phyloP scores from a whole-genome alignment of 2,113 vertebrate species.

The Syrrhaptes paradoxus region DNA sequence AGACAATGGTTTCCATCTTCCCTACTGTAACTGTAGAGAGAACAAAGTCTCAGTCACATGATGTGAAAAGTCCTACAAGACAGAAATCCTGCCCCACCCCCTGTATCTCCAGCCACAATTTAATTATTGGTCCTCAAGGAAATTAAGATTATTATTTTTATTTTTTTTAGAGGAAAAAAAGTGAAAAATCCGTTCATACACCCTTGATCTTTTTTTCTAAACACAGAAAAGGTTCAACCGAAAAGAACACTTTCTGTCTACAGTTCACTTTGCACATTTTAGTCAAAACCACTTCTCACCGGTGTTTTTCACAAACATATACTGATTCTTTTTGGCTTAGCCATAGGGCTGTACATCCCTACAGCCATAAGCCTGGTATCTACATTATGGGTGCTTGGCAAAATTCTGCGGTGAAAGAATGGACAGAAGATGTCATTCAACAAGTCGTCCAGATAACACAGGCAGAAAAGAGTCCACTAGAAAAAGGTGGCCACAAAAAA shows the following conservation, averaged over 20 bases:
- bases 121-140: neutral
- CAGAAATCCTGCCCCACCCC: neutral
- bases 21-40: fast-evolving
- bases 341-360: neutral
- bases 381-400: neutral
- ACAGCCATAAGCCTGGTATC: neutral
- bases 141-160: neutral
- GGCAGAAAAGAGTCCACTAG: neutral
- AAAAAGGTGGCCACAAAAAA: neutral
- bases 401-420: neutral
- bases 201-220: fast-evolving
- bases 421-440: neutral
- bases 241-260: neutral
- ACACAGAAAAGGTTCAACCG: neutral
- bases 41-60: neutral
- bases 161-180: neutral
- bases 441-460: neutral
- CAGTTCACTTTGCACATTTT: neutral
- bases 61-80: neutral
- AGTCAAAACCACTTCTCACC: neutral
- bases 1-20: neutral
- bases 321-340: neutral
- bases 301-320: neutral
- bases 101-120: fast-evolving
- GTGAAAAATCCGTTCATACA: fast-evolving